A percentile compares a stretch with the other conserved stretches of the same genome.
Evolutionary conservation across 2,113 vertebrate species (phyloP).

Genomic region (Polypterus senegalus): DNA sequence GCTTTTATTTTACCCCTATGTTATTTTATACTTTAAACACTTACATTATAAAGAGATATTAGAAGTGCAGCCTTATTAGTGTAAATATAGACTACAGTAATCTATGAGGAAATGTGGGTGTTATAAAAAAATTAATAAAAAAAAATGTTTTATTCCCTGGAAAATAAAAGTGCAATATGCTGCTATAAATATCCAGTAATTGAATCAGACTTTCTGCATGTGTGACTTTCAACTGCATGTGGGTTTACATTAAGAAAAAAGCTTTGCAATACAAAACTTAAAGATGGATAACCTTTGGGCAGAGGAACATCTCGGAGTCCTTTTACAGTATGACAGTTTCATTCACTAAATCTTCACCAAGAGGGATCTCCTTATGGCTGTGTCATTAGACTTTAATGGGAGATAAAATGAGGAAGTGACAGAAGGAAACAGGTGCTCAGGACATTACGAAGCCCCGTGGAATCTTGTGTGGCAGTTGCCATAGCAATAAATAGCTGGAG

Average conservation of each 20-base stretch:
- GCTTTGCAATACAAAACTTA: background rate
- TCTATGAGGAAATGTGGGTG: too few species aligned
- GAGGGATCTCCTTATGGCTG: conserved; percentile 18
- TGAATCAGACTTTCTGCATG: too few species aligned
- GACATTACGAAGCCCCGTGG: conserved; percentile 11
- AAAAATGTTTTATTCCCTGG: too few species aligned
- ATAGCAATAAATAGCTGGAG: conserved; percentile 16
- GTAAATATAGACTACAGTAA: too few species aligned
- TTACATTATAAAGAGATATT: too few species aligned
- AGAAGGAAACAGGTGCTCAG: conserved; percentile 16
- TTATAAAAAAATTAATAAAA: too few species aligned
- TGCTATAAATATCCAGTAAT: too few species aligned
- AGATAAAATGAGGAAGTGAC: conserved; percentile 19
- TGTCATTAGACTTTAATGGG: conserved; percentile 18
- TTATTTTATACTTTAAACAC: too few species aligned
- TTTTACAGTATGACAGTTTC: conserved; percentile 14
- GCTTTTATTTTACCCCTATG: too few species aligned
- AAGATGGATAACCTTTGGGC: background rate
- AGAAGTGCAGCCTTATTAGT: too few species aligned
- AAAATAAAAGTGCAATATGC: too few species aligned
- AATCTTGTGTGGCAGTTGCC: conserved; percentile 16
- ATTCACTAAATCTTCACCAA: conserved; percentile 17
- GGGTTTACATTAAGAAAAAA: background rate
- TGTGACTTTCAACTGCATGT: too few species aligned
- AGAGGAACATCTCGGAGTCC: background rate